Evolutionary conservation across 2,888 invertebrate genomes (phyloP).

Genomic region (Macrophya annulata): DNA sequence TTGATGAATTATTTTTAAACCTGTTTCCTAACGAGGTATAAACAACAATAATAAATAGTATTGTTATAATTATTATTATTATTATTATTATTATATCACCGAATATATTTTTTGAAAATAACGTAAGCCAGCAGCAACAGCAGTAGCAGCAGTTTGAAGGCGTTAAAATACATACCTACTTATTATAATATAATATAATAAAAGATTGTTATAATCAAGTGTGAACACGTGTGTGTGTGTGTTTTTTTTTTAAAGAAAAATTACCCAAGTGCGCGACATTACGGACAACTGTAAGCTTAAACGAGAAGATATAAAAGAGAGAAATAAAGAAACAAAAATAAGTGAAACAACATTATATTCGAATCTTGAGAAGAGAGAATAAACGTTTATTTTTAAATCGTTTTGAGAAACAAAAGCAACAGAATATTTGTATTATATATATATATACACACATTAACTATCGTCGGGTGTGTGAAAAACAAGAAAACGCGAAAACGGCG

Average conservation of each 20-base stretch:
- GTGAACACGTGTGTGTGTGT: slow-evolving; percentile 4
- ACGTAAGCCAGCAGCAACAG: neutral
- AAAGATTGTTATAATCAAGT: slow-evolving; percentile 13
- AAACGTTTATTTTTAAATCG: neutral
- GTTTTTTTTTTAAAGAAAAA: neutral
- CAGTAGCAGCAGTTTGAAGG: neutral
- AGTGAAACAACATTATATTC: neutral
- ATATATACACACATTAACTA: neutral
- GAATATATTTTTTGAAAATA: slow-evolving; percentile 32
- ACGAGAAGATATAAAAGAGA: neutral
- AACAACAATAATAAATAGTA: slow-evolving; percentile 7
- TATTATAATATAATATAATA: neutral
- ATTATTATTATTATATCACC: neutral
- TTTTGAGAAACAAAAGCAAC: neutral
- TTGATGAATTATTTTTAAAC: slow-evolving; percentile 35
- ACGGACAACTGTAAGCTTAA: neutral
- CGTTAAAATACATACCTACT: neutral
- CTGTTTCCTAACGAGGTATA: neutral
- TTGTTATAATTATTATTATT: slow-evolving; percentile 14
- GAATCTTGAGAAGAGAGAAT: neutral
- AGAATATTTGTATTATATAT: neutral
- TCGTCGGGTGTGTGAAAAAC: slow-evolving; percentile 11
- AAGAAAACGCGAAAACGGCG: slow-evolving; percentile 9
- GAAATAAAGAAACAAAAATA: neutral
- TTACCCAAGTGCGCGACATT: neutral